Conservation (phyloP, 2,113 vertebrate species). For the Corydoras sp. region DNA sequence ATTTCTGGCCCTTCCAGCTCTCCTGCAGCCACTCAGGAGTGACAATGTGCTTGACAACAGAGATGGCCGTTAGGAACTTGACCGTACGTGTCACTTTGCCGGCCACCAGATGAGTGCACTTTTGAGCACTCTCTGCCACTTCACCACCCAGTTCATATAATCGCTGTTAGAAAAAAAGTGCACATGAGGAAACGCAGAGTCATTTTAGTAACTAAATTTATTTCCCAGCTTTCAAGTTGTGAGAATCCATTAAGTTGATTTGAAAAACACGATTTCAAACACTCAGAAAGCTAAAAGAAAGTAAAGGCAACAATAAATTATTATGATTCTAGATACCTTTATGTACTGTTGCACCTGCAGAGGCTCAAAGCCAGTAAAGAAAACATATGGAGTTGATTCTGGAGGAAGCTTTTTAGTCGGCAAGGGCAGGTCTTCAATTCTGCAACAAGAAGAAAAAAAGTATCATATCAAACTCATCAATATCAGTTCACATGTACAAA, state of each 20-base stretch:
- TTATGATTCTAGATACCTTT: conserved; percentile 68
- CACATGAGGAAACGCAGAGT: neutral
- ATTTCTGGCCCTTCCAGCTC: conserved; percentile 87
- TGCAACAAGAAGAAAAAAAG: conserved; percentile 46
- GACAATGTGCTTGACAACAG: conserved; percentile 86
- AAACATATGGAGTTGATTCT: conserved; percentile 79
- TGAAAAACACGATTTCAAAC: neutral
- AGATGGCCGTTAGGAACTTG: conserved; percentile 94
- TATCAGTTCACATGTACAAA: no score
- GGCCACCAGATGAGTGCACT: conserved; percentile 87
- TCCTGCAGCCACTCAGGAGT: conserved; percentile 94
- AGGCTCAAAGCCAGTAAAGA: conserved; percentile 95
- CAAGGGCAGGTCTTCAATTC: conserved; percentile 82
- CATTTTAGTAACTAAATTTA: no score
- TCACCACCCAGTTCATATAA: conserved; percentile 88
- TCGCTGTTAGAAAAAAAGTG: conserved; percentile 64
- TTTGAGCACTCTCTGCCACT: conserved; percentile 79
- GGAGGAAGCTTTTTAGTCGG: conserved; percentile 83
- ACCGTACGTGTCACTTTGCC: conserved; percentile 90
- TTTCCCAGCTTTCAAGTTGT: conserved; percentile 8
- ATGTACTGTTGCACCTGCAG: conserved; percentile 83
- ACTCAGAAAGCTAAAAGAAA: no score
- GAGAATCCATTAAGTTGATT: conserved; percentile 17
- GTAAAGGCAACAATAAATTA: no score
- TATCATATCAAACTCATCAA: no score